phyloP scores from a whole-genome alignment of 2,113 vertebrate genomes.

The Stomatorhinus ivindoensis region DNA sequence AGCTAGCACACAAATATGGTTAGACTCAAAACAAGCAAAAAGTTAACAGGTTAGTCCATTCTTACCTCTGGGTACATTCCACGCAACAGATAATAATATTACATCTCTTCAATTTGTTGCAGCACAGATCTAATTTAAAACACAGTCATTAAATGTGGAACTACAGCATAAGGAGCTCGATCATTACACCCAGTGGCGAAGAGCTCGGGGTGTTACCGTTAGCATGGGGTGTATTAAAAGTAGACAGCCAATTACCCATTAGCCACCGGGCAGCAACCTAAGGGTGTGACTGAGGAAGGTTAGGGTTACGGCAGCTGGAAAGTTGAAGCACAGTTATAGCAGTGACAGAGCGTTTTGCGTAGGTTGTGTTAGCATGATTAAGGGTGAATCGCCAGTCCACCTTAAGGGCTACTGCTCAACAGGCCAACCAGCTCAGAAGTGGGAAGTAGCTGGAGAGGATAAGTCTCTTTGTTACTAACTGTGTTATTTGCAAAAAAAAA shows the following conservation, averaged over 20 bases:
- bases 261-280: not conserved
- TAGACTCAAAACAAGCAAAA: not conserved
- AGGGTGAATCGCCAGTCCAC: not conserved
- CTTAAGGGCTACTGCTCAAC: not conserved
- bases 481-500: not conserved
- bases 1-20: not conserved
- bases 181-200: not conserved
- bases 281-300: not conserved
- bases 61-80: not conserved
- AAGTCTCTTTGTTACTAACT: not conserved
- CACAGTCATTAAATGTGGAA: not conserved
- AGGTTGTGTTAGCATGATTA: not conserved
- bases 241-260: not conserved
- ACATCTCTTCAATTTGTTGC: not conserved
- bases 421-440: not conserved
- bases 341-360: not conserved
- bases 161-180: not conserved
- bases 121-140: slow-evolving; percentile 19
- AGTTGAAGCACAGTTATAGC: not conserved
- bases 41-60: not conserved
- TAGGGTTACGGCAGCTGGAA: not conserved
- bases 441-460: not conserved
- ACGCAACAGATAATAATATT: not conserved
- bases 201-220: not conserved
- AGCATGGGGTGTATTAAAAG: not conserved